Percentiles rank a stretch among this genome's conserved stretches.
phyloP scores from a whole-genome alignment of 2,797 vertebrate species.

The Staurois parvus region DNA sequence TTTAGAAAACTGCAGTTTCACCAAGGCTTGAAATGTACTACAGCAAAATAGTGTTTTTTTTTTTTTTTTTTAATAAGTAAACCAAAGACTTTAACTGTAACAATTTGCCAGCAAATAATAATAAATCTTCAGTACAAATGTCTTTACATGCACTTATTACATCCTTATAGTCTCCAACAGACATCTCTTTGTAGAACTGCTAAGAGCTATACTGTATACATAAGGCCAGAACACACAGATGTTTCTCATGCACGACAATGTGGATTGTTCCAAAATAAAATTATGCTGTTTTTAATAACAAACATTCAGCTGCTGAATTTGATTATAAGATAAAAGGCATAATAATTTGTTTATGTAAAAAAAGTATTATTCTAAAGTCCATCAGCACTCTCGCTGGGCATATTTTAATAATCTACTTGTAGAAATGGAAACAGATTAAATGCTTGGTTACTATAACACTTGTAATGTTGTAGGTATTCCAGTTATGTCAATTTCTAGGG shows the following conservation, averaged over 20 bases:
- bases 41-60: background rate
- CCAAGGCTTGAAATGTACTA: constrained; percentile 34
- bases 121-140: constrained; percentile 33
- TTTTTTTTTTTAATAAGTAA: constrained; percentile 42
- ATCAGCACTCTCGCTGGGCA: constrained; percentile 42
- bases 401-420: constrained; percentile 22
- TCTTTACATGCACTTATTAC: constrained; percentile 36
- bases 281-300: constrained; percentile 49
- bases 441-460: constrained; percentile 16
- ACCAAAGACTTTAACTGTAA: constrained; percentile 18
- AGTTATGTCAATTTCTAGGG: constrained; percentile 8
- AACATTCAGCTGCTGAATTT: constrained; percentile 50
- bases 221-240: constrained; percentile 53
- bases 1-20: background rate
- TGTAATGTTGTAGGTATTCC: constrained; percentile 9
- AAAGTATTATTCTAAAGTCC: constrained; percentile 42
- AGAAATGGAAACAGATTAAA: constrained; percentile 27
- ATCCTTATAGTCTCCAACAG: constrained; percentile 45
- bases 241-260: constrained; percentile 54
- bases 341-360: constrained; percentile 45
- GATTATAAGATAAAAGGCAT: constrained; percentile 52
- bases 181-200: constrained; percentile 41
- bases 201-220: constrained; percentile 37
- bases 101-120: constrained; percentile 38
- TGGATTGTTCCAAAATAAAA: constrained; percentile 49